Evolutionary conservation across 1,140 invertebrate species (phyloP).

Genomic region (Drosophila sproati): DNA sequence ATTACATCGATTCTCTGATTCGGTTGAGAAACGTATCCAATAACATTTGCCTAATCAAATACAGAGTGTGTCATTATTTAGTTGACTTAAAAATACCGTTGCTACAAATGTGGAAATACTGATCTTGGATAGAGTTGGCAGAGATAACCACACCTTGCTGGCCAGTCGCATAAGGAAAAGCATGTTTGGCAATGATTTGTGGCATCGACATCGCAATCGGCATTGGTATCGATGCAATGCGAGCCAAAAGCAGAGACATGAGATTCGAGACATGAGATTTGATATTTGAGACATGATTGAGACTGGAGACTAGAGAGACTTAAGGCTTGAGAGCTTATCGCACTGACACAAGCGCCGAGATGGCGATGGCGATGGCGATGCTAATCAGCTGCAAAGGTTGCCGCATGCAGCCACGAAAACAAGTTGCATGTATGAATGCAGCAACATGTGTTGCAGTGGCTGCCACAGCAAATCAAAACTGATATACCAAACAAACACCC

Average conservation of each 20-base stretch:
- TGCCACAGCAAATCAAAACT: neutral
- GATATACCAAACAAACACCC: too few relatives aligned
- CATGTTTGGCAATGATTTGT: slow-evolving; percentile 78
- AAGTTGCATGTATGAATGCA: neutral
- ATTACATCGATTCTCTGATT: too few relatives aligned
- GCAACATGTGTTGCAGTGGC: slow-evolving; percentile 2
- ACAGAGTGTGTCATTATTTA: neutral
- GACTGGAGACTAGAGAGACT: slow-evolving; percentile 35
- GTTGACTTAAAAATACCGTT: neutral
- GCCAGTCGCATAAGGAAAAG: slow-evolving; percentile 62
- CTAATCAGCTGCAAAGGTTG: too few relatives aligned
- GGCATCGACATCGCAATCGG: slow-evolving; percentile 44
- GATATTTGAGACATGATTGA: slow-evolving; percentile 64
- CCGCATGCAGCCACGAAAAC: slow-evolving; percentile 18
- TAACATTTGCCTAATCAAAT: neutral
- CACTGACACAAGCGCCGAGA: too few relatives aligned
- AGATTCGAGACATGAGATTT: slow-evolving; percentile 25
- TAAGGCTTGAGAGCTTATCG: too few relatives aligned
- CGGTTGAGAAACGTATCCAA: neutral
- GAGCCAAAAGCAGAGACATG: neutral
- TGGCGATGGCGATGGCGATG: too few relatives aligned
- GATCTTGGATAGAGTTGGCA: neutral
- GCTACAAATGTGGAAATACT: slow-evolving; percentile 1
- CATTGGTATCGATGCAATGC: slow-evolving; percentile 19
- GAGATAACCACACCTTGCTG: slow-evolving; percentile 52